phyloP scores from a whole-genome alignment of 2,113 vertebrate species.

The Equus quagga region DNA sequence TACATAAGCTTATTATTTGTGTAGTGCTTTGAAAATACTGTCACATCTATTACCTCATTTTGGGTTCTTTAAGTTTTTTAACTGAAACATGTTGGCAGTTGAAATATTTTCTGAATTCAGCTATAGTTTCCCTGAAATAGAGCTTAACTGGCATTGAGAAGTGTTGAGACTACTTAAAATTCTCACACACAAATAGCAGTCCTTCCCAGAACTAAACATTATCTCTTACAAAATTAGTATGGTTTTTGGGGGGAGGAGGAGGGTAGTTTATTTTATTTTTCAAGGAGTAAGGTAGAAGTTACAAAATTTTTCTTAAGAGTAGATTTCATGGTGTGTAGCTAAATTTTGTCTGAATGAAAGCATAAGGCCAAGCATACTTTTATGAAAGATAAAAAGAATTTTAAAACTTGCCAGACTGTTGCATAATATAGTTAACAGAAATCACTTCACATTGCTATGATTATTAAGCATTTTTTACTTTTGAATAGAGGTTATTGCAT shows the following conservation, averaged over 20 bases:
- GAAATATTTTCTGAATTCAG: conserved; percentile 61
- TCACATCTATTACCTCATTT: background rate
- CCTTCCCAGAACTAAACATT: conserved; percentile 27
- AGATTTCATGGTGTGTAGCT: background rate
- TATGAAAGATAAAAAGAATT: conserved; percentile 44
- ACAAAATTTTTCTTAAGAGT: background rate
- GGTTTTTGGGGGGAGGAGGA: background rate
- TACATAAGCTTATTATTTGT: background rate
- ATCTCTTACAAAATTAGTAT: background rate
- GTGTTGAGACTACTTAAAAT: conserved; percentile 35
- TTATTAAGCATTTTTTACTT: conserved; percentile 48
- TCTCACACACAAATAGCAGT: background rate
- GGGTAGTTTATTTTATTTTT: background rate
- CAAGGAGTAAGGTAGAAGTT: background rate
- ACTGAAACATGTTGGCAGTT: conserved; percentile 8
- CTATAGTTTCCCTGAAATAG: conserved; percentile 39
- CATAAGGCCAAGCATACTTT: conserved; percentile 23
- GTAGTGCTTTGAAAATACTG: conserved; percentile 48
- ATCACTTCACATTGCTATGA: background rate
- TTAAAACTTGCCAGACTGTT: background rate
- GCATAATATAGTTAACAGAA: conserved; percentile 39
- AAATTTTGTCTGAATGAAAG: conserved; percentile 49
- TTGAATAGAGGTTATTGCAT: background rate
- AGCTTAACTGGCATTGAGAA: background rate
- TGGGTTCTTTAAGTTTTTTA: conserved; percentile 32